Evolutionary conservation across 2,888 invertebrate species (phyloP).

Genomic region (Drosophila borborema): DNA sequence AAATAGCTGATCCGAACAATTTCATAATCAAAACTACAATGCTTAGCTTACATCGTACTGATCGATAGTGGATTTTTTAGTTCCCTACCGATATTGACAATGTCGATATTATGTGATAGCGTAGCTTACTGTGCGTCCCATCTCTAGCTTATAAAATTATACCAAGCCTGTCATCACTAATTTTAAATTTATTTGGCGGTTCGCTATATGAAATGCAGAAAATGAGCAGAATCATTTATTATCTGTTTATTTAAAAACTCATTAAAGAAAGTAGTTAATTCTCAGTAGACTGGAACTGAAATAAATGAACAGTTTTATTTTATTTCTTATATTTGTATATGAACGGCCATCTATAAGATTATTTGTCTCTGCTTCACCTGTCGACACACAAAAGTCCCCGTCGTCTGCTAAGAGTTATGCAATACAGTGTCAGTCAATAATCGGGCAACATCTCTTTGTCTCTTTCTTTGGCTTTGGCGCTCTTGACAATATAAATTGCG

Average conservation of each 20-base stretch:
- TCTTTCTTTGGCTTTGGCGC: conserved; percentile 5
- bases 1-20: background rate
- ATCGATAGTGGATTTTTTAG: background rate
- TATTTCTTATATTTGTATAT: background rate
- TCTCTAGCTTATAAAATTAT: background rate
- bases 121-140: background rate
- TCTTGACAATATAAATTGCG: conserved; percentile 4
- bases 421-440: conserved; percentile 10
- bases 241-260: background rate
- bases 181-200: background rate
- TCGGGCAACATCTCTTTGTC: conserved; percentile 18
- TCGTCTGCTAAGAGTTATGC: conserved; percentile 5
- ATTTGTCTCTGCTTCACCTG: conserved; percentile 1
- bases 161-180: background rate
- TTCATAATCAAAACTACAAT: background rate
- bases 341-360: background rate
- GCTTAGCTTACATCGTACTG: background rate
- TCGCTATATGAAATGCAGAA: background rate
- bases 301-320: background rate
- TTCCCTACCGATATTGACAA: background rate
- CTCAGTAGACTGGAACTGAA: background rate
- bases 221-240: background rate
- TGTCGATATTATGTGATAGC: background rate
- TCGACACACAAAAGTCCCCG: conserved; percentile 4
- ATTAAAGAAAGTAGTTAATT: background rate